Evolutionary conservation across 2,113 vertebrate species (phyloP).

Genomic region (Anarhynchus alexandrinus): DNA sequence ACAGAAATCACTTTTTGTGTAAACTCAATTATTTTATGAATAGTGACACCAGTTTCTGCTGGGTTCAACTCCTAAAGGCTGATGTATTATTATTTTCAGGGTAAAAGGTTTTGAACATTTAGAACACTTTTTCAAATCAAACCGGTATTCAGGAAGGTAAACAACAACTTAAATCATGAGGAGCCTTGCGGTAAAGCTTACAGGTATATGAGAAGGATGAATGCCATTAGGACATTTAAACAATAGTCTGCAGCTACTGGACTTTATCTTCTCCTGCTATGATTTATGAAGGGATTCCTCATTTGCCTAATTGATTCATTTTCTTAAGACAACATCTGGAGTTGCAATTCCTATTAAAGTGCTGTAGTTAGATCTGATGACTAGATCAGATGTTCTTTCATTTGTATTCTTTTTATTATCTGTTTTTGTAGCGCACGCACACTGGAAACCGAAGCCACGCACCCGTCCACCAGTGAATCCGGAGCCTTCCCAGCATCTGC

Average conservation of each 20-base stretch:
- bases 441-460: not conserved
- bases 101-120: slow-evolving; percentile 69
- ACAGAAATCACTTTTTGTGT: slow-evolving; percentile 86
- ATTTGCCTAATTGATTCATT: slow-evolving; percentile 77
- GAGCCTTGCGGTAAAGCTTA: slow-evolving; percentile 2
- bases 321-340: slow-evolving; percentile 75
- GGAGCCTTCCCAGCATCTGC: not conserved
- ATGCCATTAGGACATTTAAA: not conserved
- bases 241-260: not conserved
- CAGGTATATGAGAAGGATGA: slow-evolving; percentile 17
- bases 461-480: not conserved
- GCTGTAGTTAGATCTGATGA: slow-evolving; percentile 63
- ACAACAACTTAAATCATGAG: slow-evolving; percentile 54
- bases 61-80: slow-evolving; percentile 73
- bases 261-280: slow-evolving; percentile 1
- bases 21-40: slow-evolving; percentile 92
- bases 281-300: slow-evolving; percentile 64
- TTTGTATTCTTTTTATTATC: slow-evolving; percentile 49
- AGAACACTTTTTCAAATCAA: slow-evolving; percentile 68
- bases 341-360: slow-evolving; percentile 70
- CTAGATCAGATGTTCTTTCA: slow-evolving; percentile 67
- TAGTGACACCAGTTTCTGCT: slow-evolving; percentile 85
- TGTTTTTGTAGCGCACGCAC: not conserved
- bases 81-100: slow-evolving; percentile 72
- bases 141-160: slow-evolving; percentile 64